Evolutionary conservation across 2,797 vertebrate genomes (phyloP).

Genomic region (Cyprinodon diabolis): DNA sequence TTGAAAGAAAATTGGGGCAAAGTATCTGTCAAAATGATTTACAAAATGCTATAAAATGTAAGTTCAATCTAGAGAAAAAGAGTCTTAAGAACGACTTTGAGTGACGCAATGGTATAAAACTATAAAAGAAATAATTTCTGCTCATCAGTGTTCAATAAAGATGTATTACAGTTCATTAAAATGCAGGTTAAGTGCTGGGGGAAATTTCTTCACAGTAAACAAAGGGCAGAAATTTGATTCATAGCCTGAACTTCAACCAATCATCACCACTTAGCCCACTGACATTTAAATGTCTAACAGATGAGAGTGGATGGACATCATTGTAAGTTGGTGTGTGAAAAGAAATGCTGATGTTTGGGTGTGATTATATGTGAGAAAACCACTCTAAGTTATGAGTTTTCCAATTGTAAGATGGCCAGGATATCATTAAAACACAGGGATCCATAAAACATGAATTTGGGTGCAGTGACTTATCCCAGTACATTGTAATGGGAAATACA

Average conservation of each 20-base stretch:
- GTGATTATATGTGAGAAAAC: conserved; percentile 1
- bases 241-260: conserved; percentile 56
- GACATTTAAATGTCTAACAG: conserved; percentile 47
- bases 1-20: conserved; percentile 7
- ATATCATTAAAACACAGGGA: conserved; percentile 46
- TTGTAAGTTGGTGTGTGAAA: not conserved
- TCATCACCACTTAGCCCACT: conserved; percentile 41
- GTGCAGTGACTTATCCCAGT: conserved; percentile 9
- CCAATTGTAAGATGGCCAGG: conserved; percentile 24
- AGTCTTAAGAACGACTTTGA: conserved; percentile 2
- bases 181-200: conserved; percentile 38
- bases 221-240: conserved; percentile 38
- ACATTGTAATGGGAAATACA: conserved; percentile 33
- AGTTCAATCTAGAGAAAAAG: conserved; percentile 11
- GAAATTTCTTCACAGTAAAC: conserved; percentile 17
- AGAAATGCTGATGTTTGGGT: not conserved
- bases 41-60: conserved; percentile 54
- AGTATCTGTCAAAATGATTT: conserved; percentile 67
- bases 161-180: conserved; percentile 32
- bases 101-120: conserved; percentile 19
- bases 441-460: conserved; percentile 46
- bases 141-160: conserved; percentile 47
- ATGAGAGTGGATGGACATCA: conserved; percentile 11
- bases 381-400: conserved; percentile 18
- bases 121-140: conserved; percentile 42